These are phyloP conservation scores for Leucophora obtusa DNA, from an alignment of 2,888 invertebrate species.

Conservation along the genomic window DNA sequence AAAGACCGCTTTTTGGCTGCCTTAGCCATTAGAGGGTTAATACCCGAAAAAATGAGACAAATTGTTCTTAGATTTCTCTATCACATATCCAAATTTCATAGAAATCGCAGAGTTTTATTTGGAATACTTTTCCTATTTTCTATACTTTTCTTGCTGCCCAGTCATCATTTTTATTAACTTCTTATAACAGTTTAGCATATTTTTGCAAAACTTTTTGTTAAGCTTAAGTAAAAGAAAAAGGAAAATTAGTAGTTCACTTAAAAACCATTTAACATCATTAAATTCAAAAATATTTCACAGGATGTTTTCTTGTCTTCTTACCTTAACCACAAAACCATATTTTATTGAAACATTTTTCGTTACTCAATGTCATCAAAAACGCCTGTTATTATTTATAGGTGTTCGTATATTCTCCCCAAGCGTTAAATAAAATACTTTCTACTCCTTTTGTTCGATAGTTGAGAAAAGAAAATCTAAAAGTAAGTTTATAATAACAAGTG, in stretches of 20 bases:
- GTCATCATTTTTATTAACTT: no score
- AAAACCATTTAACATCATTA: slow-evolving; percentile 6
- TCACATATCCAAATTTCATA: no score
- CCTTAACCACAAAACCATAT: neutral
- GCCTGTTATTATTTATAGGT: neutral
- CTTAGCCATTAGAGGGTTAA: no score
- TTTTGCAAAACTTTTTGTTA: neutral
- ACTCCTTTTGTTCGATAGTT: neutral
- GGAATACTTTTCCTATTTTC: no score
- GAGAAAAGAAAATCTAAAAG: neutral
- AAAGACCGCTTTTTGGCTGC: no score
- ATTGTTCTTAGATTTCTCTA: no score
- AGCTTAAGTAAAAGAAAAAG: neutral
- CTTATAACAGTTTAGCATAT: no score
- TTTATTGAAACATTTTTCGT: neutral
- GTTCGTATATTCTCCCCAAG: neutral
- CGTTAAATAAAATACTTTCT: neutral
- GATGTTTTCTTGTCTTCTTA: slow-evolving; percentile 2
- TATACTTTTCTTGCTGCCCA: no score
- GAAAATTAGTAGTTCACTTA: neutral
- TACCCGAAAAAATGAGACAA: no score
- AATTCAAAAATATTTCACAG: slow-evolving; percentile 1
- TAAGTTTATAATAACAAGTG: slow-evolving; percentile 23
- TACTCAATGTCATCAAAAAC: slow-evolving; percentile 1
- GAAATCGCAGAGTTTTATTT: no score